A percentile compares a stretch with the other conserved stretches of the same genome.
These are phyloP conservation scores for Odontocerum albicorne DNA, from an alignment of 2,888 invertebrate species.

Conservation along the genomic window DNA sequence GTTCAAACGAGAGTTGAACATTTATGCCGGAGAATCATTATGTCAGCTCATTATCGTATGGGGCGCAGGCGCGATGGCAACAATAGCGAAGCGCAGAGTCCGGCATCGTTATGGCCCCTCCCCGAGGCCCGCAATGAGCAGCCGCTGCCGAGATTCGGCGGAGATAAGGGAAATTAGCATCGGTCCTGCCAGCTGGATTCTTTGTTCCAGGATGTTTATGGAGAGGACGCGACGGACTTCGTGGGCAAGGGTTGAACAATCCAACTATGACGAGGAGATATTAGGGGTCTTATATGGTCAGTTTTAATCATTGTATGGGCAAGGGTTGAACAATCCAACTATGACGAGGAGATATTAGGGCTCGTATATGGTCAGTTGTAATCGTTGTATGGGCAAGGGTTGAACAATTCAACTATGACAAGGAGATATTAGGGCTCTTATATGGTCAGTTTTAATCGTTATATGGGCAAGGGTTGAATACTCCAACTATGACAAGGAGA, in stretches of 20 bases:
- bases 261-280: too few relatives aligned
- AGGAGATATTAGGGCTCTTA: too few relatives aligned
- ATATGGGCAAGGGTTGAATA: neutral
- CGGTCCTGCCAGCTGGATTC: conserved; percentile 56
- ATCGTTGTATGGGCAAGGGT: neutral
- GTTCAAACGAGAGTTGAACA: neutral
- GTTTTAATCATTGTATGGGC: too few relatives aligned
- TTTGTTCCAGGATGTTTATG: conserved; percentile 44
- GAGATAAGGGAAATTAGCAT: conserved; percentile 63
- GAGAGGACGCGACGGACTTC: neutral
- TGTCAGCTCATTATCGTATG: conserved; percentile 55
- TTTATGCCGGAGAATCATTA: conserved; percentile 46
- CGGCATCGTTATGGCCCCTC: neutral
- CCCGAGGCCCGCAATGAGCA: neutral
- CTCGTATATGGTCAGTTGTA: too few relatives aligned
- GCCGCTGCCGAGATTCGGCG: conserved; percentile 44
- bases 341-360: too few relatives aligned
- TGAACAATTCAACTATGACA: neutral
- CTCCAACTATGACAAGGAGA: neutral
- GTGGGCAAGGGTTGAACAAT: neutral
- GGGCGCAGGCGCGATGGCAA: conserved; percentile 15
- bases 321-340: neutral
- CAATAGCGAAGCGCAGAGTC: conserved; percentile 12
- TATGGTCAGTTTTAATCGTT: too few relatives aligned
- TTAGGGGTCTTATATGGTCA: too few relatives aligned